Conservation (phyloP, 2,113 vertebrate genomes). For the Natator depressus region DNA sequence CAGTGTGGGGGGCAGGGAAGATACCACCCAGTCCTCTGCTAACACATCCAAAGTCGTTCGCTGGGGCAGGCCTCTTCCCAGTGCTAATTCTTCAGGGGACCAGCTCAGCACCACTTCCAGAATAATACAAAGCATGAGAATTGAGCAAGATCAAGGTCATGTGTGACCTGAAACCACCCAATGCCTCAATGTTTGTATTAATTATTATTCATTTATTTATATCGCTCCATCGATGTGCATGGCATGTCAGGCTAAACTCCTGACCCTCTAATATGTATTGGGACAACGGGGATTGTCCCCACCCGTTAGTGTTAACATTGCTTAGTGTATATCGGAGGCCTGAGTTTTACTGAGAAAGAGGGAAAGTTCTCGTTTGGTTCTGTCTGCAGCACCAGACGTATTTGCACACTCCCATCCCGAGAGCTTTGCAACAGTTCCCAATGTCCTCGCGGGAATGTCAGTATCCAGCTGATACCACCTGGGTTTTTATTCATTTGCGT, state of each 20-base stretch:
- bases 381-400: background rate
- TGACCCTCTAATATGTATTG: background rate
- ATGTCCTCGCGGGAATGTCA: background rate
- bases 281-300: background rate
- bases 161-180: background rate
- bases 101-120: background rate
- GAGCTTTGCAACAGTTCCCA: background rate
- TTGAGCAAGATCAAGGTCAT: background rate
- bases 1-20: fast-evolving
- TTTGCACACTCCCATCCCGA: background rate
- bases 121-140: background rate
- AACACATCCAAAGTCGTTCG: background rate
- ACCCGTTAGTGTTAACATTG: background rate
- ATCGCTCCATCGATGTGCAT: background rate
- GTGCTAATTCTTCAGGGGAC: background rate
- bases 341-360: background rate
- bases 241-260: fast-evolving
- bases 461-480: background rate
- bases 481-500: fast-evolving
- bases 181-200: no score
- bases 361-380: background rate
- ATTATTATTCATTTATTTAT: background rate
- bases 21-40: background rate
- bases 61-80: background rate
- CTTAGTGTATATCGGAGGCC: background rate